Evolutionary conservation across 1,140 invertebrate species (phyloP), one percentile per base, ranked within the genome.

Genomic region (Orchestia grillus): DNA sequence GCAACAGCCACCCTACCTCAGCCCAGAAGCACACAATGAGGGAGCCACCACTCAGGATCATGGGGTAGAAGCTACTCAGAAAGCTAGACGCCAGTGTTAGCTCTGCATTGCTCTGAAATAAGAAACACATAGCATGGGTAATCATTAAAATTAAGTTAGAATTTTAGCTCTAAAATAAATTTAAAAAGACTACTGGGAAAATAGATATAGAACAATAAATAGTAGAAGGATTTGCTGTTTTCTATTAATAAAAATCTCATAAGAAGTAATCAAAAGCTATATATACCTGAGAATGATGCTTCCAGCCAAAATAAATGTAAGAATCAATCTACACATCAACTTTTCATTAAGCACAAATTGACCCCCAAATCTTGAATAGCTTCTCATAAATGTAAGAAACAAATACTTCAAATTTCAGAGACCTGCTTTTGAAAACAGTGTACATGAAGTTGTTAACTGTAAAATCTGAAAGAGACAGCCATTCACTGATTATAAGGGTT

Each of bases 21-120:
- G 99, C 99, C 99, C 99, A 99, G 97, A 99, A 99, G 97, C 99
- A 99, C 96, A 99, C 99, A 97, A 99, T 98, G 42, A 99, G 98
- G 0, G 99, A 99, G 6, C 98, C 98, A 95, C 99, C 99, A 47
- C 99, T 99, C 97, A 99, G 98, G 40, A 99, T 98, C 45, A 99
- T 98, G 6, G 99, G 99, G 97, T 99, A 99, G 97, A 99, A 99
- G 0, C 99, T 99, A 91, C 98, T 99, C 96, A 99, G 98, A 43
- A 99, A 98, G 97, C 98, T 99, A 94, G 98, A 98, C 15, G 99
- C 98, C 98, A 99, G 99, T 96, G 98, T 98, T 96, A 98, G 98
- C 97, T 98, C 98, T 97, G 97, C 98, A 96, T 98, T 98, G 97
- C 98, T 98, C 98, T 99, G 97, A 95, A 97, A 97, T 97, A 97